Percentiles rank a stretch among this genome's conserved stretches.
Evolutionary conservation across 2,797 vertebrate species (phyloP).

Genomic region (Pantherophis alleghaniensis): DNA sequence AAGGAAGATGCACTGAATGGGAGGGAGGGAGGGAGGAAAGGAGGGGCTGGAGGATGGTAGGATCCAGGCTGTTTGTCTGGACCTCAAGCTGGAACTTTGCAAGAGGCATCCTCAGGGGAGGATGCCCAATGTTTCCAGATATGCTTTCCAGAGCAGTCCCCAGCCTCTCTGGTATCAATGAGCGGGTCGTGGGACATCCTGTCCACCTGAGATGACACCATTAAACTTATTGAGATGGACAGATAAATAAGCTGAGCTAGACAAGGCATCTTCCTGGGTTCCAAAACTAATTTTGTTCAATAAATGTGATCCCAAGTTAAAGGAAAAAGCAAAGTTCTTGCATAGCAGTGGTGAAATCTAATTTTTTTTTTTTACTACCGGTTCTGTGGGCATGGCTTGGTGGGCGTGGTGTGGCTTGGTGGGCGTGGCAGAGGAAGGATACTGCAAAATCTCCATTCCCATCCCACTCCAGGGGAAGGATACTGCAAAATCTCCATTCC

Average conservation of each 20-base stretch:
- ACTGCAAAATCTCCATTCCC: no score
- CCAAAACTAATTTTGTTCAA: not conserved
- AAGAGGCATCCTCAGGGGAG: not conserved
- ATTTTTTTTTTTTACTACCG: no score
- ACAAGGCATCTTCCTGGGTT: not conserved
- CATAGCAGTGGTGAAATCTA: not conserved
- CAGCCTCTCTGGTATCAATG: not conserved
- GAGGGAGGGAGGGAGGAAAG: not conserved
- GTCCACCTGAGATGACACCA: not conserved
- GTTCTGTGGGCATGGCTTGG: no score
- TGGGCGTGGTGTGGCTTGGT: no score
- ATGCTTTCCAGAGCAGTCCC: not conserved
- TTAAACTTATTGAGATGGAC: not conserved
- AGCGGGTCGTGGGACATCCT: not conserved
- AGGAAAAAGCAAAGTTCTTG: not conserved
- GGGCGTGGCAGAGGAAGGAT: no score
- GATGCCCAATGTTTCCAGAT: not conserved
- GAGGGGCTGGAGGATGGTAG: not conserved
- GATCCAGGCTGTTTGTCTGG: not conserved
- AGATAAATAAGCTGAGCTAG: not conserved
- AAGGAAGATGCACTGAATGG: not conserved
- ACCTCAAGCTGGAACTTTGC: not conserved
- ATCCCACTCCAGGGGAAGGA: no score
- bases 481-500: no score
- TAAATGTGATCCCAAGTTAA: not conserved